These are phyloP conservation scores for Amphiura filiformis DNA, from an alignment of 35 echinoderm and acorn worm species.

Conservation along the genomic window DNA sequence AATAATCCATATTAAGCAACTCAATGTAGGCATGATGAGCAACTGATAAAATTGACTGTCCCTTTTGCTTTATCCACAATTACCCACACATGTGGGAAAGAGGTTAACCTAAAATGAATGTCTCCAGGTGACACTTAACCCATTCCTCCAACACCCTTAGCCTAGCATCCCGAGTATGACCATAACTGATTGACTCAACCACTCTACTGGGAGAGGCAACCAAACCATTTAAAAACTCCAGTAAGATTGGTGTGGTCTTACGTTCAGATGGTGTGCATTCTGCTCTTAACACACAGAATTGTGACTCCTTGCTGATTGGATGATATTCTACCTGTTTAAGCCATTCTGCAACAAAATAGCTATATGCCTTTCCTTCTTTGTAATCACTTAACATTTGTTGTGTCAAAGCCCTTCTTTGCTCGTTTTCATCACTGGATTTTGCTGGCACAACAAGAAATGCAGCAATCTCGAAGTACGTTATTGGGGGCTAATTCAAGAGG, in stretches of 20 bases:
- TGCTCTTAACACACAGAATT: not conserved
- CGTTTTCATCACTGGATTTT: not conserved
- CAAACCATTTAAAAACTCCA: too few species aligned
- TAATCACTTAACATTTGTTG: not conserved
- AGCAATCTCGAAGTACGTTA: not conserved
- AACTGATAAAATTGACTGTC: too few species aligned
- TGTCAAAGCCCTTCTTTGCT: not conserved
- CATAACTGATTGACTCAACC: too few species aligned
- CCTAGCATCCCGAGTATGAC: too few species aligned
- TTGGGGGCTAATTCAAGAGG: not conserved
- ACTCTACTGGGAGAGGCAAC: too few species aligned
- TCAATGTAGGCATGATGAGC: too few species aligned
- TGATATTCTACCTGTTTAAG: not conserved
- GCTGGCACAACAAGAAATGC: not conserved
- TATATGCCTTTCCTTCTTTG: not conserved
- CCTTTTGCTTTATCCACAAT: not conserved
- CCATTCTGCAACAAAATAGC: not conserved
- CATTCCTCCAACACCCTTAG: too few species aligned
- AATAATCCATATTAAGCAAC: too few species aligned
- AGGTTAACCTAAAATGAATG: too few species aligned
- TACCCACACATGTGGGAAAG: not conserved
- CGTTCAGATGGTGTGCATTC: not conserved
- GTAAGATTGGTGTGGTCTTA: not conserved
- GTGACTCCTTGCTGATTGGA: not conserved
- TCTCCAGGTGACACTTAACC: too few species aligned